A percentile compares a stretch with the other conserved stretches of the same genome.
phyloP scores from a whole-genome alignment of 2,888 invertebrate genomes.

The Nomada hirtipes region DNA sequence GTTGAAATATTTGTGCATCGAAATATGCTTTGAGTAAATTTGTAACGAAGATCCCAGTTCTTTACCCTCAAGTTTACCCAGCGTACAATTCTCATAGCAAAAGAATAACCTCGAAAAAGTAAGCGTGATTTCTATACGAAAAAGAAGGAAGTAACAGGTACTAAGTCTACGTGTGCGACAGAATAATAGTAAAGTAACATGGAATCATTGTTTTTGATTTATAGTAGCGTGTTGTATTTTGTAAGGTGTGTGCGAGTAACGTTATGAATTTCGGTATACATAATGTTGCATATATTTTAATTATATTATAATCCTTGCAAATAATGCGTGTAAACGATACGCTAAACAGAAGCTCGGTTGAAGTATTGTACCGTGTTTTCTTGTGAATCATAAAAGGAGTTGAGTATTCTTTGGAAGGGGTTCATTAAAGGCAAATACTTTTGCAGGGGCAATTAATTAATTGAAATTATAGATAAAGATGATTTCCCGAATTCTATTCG shows the following conservation, averaged over 20 bases:
- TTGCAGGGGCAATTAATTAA: too few relatives aligned
- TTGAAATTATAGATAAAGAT: too few relatives aligned
- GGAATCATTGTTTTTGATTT: neutral
- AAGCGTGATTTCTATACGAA: constrained; percentile 40
- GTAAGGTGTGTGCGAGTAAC: neutral
- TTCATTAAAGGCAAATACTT: too few relatives aligned
- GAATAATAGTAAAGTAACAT: neutral
- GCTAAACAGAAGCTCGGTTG: too few relatives aligned
- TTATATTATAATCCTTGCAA: too few relatives aligned
- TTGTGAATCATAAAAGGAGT: too few relatives aligned
- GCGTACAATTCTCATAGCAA: constrained; percentile 35
- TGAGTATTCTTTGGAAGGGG: too few relatives aligned
- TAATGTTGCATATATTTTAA: too few relatives aligned
- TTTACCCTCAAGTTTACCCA: constrained; percentile 60
- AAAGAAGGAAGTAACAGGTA: constrained; percentile 1
- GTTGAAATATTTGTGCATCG: neutral
- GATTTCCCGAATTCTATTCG: too few relatives aligned
- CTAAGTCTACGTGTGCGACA: constrained; percentile 30
- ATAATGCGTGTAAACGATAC: too few relatives aligned
- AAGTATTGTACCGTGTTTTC: too few relatives aligned
- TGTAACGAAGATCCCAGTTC: constrained; percentile 54
- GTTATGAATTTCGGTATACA: too few relatives aligned
- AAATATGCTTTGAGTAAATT: neutral
- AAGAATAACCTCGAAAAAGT: constrained; percentile 26
- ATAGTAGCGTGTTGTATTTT: neutral